Base-by-base conservation (phyloP, 2,888 invertebrate species). In the Agelastica alni region DNA sequence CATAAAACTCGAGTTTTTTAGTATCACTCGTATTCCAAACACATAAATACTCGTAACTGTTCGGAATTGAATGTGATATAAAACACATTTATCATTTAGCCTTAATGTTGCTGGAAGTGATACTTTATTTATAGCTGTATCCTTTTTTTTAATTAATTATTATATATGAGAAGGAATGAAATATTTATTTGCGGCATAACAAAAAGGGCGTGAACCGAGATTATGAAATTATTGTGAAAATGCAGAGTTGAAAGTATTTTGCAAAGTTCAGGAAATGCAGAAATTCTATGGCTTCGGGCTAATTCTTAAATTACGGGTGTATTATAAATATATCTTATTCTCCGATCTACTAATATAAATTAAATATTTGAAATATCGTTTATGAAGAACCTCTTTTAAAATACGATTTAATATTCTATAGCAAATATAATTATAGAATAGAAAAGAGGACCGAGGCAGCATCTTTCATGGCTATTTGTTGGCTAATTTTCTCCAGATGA, bases 221-320 rank as follows among this genome's bases (percentile, higher is more conserved):
- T 45, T 20, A 36, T 26, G 36, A 9, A 22, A 44, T 41, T 26
- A 51, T 45, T 55, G 44, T 45, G 39, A 39, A 51, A 22, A 16
- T 12, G 46, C 12, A 36, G 13, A 20, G 34, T 18, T 28, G 32
- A 32, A 32, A 32, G 31, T 30, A 51, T 45, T 30, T 45, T 9
- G 44, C 52, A 51, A 51, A 51, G 43, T 45, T 18, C 47, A 18
- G 36, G 37, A 47, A 37, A 47, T 28, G 18, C 28, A 46, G 18
- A 46, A 34, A 45, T 45, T 34, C 34, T 22, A 9, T 16, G 16
- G 43, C 47, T 28, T 9, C 16, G 10, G 34, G 47, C 47, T 2
- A 4, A 37, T 28, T 47, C 31, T 44, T 18, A 44, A 44, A 31
- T 44, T 39, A 39, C 37, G 10, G 10, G 10, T 39, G 9, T n/a